Evolutionary conservation across 2,797 vertebrate genomes (phyloP), one percentile per base, ranked within the genome.

Genomic region (Hyperoplus lanceolatus): DNA sequence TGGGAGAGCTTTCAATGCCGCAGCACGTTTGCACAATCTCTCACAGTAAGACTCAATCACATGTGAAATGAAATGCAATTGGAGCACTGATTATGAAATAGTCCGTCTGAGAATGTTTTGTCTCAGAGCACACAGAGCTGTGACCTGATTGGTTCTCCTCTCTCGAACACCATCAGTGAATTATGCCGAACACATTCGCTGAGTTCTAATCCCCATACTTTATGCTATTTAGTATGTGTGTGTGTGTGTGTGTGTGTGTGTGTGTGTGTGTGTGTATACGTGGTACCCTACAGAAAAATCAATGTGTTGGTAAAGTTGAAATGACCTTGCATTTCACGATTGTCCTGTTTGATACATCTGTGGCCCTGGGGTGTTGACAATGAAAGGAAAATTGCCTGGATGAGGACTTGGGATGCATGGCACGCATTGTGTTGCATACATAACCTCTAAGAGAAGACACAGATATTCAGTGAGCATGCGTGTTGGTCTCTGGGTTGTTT

Each of bases 291-390:
- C 66, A 71, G 62, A 56, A 45, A 70, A 29, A 41, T 74, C 11
- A 36, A 6, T 1, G 1, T 66, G 45, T 63, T 60, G 14, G 66
- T 36, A 71, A 75, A 72, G 64, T 73, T 62, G 18, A 41, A 39
- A 18, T 2, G 13, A 76, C 77, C 78, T 81, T 75, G 78, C 5
- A 18, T 77, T 59, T 79, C 18, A 21, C 61, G 55, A 16, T 63
- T 15, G 10, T 39, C 29, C 29, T 58, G 50, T 78, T 79, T 54
- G 18, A 48, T 60, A 21, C 29, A 73, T 68, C 14, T 59, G 50
- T 68, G 58, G 55, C 76, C 29, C 51, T 53, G 9, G 50, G 69
- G 73, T 15, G 56, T 42, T 48, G 12, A 68, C n/a, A 56, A 49
- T 48, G 29, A 72, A 11, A 45, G 48, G 60, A 51, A 53, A 3